Evolutionary conservation across 2,113 vertebrate species (phyloP).

Genomic region (Ptychochromis oligacanthus): DNA sequence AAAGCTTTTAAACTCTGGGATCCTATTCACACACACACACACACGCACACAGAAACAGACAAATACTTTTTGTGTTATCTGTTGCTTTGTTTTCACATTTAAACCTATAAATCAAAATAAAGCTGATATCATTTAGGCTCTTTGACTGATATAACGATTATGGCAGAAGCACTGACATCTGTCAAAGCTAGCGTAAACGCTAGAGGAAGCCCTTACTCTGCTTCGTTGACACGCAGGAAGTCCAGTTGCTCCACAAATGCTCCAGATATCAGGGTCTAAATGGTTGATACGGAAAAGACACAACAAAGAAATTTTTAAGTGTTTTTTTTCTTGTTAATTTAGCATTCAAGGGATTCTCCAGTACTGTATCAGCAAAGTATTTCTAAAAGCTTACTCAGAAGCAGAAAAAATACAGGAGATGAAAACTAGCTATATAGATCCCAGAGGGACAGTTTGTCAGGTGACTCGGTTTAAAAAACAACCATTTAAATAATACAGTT

Average conservation of each 20-base stretch:
- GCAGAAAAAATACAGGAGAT: not conserved
- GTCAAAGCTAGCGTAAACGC: not conserved
- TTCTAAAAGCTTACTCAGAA: not conserved
- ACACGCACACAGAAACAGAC: not conserved
- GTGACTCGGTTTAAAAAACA: constrained; percentile 5
- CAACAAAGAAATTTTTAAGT: not conserved
- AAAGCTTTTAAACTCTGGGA: constrained; percentile 94
- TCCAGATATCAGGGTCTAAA: constrained; percentile 96
- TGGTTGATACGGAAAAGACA: not conserved
- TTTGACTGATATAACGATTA: not conserved
- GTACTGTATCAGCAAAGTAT: not conserved
- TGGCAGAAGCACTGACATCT: not conserved
- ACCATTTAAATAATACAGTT: not conserved
- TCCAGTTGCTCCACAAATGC: constrained; percentile 96
- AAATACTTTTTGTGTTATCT: not conserved
- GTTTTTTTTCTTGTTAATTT: not conserved
- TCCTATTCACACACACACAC: constrained; percentile 68
- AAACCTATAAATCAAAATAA: not conserved
- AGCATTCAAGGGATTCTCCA: not conserved
- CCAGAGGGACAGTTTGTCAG: not conserved
- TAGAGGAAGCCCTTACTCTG: constrained; percentile 84
- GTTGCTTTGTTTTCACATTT: not conserved
- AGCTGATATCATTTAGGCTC: not conserved
- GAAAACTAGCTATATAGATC: not conserved
- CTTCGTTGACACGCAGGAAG: constrained; percentile 92